phyloP scores from a whole-genome alignment of 2,888 invertebrate species.

The Hyppa rectilinea region DNA sequence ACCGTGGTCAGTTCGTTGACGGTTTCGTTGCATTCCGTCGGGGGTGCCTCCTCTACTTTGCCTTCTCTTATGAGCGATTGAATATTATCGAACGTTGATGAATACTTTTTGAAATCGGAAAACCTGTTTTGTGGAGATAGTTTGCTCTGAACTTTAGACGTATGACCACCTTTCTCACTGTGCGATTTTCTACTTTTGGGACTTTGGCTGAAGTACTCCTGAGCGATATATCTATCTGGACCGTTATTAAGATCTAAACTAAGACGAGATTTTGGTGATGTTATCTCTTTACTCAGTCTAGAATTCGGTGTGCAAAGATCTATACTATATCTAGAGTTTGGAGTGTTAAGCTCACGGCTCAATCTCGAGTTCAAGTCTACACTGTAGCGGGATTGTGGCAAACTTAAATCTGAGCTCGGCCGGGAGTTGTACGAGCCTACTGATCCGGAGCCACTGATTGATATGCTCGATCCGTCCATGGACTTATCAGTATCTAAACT shows the following conservation, averaged over 20 bases:
- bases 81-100: conserved; percentile 94
- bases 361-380: conserved; percentile 89
- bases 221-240: conserved; percentile 85
- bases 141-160: conserved; percentile 83
- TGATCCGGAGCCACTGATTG: conserved; percentile 88
- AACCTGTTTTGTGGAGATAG: conserved; percentile 90
- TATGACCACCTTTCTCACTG: conserved; percentile 78
- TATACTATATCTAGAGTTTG: conserved; percentile 92
- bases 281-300: conserved; percentile 90
- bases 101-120: conserved; percentile 93
- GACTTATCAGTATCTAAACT: conserved; percentile 87
- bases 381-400: conserved; percentile 91
- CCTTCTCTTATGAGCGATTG: conserved; percentile 94
- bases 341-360: conserved; percentile 91
- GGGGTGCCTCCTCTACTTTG: conserved; percentile 90
- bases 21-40: conserved; percentile 89
- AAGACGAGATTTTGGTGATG: conserved; percentile 91
- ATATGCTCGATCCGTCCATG: conserved; percentile 88
- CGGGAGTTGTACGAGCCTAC: conserved; percentile 91
- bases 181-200: conserved; percentile 87
- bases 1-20: conserved; percentile 92
- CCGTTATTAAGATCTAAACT: conserved; percentile 91
- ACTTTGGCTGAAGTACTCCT: conserved; percentile 87
- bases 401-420: conserved; percentile 91
- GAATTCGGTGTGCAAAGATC: conserved; percentile 92